A percentile compares a stretch with the other conserved stretches of the same genome.
These are phyloP conservation scores for Panagrolaimus sp. DNA, from an alignment of 1,140 invertebrate genomes.

Conservation along the genomic window DNA sequence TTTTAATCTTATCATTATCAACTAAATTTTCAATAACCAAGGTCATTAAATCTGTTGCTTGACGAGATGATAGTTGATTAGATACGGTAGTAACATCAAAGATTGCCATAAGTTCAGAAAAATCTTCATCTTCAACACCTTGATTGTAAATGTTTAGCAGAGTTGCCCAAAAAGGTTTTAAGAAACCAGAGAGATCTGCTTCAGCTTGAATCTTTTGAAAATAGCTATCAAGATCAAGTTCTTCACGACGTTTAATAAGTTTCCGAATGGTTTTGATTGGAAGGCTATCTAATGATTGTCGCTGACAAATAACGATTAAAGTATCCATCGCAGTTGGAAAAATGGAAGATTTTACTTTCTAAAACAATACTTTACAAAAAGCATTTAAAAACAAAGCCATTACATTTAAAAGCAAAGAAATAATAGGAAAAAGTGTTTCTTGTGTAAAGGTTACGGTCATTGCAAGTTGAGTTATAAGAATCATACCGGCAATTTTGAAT, in stretches of 20 bases:
- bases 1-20: conserved; percentile 1
- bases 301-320: conserved; percentile 26
- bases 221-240: conserved; percentile 18
- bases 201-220: not conserved
- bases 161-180: conserved; percentile 24
- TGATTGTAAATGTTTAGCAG: conserved; percentile 14
- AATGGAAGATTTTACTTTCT: conserved; percentile 22
- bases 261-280: not conserved
- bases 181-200: conserved; percentile 21
- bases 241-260: conserved; percentile 15
- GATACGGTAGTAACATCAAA: not conserved
- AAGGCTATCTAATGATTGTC: conserved; percentile 20
- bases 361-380: not conserved
- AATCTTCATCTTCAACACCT: not conserved
- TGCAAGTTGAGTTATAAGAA: conserved; percentile 29
- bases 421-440: conserved; percentile 27
- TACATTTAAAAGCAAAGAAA: conserved; percentile 27
- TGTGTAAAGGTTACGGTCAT: conserved; percentile 25
- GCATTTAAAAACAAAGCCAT: not conserved
- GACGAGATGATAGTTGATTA: not conserved
- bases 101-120: not conserved
- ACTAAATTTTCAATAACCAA: conserved; percentile 24
- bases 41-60: not conserved
- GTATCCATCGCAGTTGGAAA: conserved; percentile 23
- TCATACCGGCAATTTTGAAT: conserved; percentile 31